These are phyloP conservation scores for Phalacrocorax aristotelis DNA, from an alignment of 2,113 vertebrate species.

Conservation along the genomic window DNA sequence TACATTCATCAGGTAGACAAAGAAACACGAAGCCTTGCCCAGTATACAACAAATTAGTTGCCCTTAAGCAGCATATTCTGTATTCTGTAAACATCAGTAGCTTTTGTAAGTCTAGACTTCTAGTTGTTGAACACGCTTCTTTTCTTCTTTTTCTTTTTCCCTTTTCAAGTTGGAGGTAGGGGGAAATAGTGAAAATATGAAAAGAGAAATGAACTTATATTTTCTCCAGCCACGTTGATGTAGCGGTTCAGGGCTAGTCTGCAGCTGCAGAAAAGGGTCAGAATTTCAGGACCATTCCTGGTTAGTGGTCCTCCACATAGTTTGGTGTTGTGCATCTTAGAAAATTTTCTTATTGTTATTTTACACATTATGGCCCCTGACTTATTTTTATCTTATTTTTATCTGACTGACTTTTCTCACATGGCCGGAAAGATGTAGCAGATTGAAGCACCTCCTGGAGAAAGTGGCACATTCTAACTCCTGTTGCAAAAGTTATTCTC, in stretches of 20 bases:
- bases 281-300: not conserved
- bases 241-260: not conserved
- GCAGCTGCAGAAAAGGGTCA: not conserved
- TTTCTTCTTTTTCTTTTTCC: not conserved
- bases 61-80: not conserved
- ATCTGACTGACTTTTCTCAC: not conserved
- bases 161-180: not conserved
- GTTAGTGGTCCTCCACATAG: not conserved
- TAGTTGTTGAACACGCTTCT: not conserved
- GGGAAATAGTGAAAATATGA: not conserved
- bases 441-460: not conserved
- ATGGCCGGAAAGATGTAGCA: not conserved
- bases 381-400: not conserved
- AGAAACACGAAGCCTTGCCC: not conserved
- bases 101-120: not conserved
- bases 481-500: not conserved
- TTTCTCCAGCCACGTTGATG: not conserved
- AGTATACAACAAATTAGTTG: not conserved
- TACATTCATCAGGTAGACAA: not conserved
- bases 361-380: fast-evolving
- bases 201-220: not conserved
- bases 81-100: not conserved
- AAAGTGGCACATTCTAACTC: not conserved
- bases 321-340: not conserved
- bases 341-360: not conserved